These are phyloP conservation scores for Hirudinaria manillensis DNA, from an alignment of 2,888 invertebrate genomes.

Conservation along the genomic window DNA sequence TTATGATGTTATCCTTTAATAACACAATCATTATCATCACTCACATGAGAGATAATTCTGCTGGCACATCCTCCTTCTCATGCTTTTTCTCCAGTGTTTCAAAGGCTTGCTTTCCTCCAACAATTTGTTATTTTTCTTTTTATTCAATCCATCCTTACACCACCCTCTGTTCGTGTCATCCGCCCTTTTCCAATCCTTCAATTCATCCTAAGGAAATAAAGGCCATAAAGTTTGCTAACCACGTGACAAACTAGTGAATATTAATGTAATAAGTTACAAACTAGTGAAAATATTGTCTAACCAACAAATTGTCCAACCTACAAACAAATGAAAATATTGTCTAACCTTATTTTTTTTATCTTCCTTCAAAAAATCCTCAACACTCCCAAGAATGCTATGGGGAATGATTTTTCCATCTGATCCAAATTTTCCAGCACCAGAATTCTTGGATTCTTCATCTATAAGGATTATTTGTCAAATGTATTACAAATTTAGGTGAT, in stretches of 20 bases:
- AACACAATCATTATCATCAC: not conserved
- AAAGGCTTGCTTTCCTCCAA: slow-evolving; percentile 50
- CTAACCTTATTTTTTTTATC: slow-evolving; percentile 44
- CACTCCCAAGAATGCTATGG: slow-evolving; percentile 52
- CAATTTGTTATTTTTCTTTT: not conserved
- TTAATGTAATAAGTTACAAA: not conserved
- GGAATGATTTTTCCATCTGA: slow-evolving; percentile 46
- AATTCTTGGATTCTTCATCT: not conserved
- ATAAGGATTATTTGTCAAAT: not conserved
- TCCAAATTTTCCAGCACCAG: slow-evolving; percentile 49
- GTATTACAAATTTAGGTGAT: not conserved
- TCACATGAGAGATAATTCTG: slow-evolving; percentile 52
- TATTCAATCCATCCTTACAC: too few relatives aligned
- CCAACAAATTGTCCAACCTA: not conserved
- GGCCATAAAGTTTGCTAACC: not conserved
- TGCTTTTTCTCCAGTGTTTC: slow-evolving; percentile 51
- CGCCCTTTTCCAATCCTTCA: not conserved
- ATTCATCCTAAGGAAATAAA: not conserved
- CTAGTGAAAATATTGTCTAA: not conserved
- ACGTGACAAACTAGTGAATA: not conserved
- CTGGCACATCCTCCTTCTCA: slow-evolving; percentile 50
- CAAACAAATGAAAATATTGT: slow-evolving; percentile 32
- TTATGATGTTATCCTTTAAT: too few relatives aligned
- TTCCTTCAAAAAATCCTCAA: slow-evolving; percentile 49
- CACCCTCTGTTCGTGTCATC: too few relatives aligned